A percentile compares a stretch with the other conserved stretches of the same genome.
phyloP scores from a whole-genome alignment of 2,888 invertebrate species.

The Phorcus lineatus region DNA sequence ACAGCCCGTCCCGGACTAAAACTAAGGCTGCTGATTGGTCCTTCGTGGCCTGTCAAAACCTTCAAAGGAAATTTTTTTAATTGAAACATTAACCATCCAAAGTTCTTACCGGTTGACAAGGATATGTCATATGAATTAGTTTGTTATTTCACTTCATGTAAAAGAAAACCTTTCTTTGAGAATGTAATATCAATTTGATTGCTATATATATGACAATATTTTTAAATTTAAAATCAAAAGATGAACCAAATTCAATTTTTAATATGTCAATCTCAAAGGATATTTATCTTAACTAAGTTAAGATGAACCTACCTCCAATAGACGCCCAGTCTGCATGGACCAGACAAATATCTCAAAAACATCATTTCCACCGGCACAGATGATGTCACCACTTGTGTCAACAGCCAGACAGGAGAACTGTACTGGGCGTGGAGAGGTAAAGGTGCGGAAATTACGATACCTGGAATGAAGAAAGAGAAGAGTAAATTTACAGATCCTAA shows the following conservation, averaged over 20 bases:
- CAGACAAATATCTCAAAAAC: conserved; percentile 96
- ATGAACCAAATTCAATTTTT: too few relatives aligned
- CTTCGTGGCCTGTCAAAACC: conserved; percentile 91
- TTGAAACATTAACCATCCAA: too few relatives aligned
- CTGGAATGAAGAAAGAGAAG: conserved; percentile 77
- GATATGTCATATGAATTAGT: too few relatives aligned
- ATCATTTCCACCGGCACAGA: conserved; percentile 96
- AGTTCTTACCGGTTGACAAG: not conserved
- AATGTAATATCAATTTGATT: too few relatives aligned
- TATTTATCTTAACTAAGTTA: too few relatives aligned
- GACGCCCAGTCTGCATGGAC: conserved; percentile 93
- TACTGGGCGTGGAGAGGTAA: conserved; percentile 91
- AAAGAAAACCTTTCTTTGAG: too few relatives aligned
- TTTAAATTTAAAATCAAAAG: too few relatives aligned
- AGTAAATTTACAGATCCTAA: not conserved
- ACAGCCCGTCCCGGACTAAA: conserved; percentile 82
- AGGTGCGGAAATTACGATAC: conserved; percentile 97
- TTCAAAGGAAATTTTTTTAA: conserved; percentile 39
- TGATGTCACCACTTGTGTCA: conserved; percentile 92
- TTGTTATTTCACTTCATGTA: too few relatives aligned
- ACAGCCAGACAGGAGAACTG: conserved; percentile 94
- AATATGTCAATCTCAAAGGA: too few relatives aligned
- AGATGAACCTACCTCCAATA: conserved; percentile 84
- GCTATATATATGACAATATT: too few relatives aligned
- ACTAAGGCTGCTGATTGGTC: conserved; percentile 88